Conservation (phyloP, 2,888 invertebrate species). For the Galeopsomyia nigrocyanea region DNA sequence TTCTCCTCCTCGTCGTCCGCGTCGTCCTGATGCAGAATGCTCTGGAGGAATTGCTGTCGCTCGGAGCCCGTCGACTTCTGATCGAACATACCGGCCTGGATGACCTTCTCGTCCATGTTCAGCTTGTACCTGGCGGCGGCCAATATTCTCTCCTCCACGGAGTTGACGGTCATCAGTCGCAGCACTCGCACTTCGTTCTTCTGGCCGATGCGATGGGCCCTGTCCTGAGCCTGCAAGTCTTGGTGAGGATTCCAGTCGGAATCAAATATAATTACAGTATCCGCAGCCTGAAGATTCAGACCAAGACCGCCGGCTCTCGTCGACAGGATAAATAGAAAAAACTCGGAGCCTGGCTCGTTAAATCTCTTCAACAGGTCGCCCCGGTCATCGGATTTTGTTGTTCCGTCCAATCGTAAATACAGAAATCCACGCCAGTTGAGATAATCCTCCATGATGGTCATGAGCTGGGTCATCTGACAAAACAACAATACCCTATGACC, state of each 20-base stretch:
- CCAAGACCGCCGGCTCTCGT: constrained; percentile 99
- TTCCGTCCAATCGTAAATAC: constrained; percentile 96
- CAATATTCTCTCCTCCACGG: constrained; percentile 97
- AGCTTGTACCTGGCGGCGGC: constrained; percentile 98
- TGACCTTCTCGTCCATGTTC: constrained; percentile 99
- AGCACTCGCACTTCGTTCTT: constrained; percentile 98
- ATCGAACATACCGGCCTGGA: constrained; percentile 99
- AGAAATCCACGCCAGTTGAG: constrained; percentile 90
- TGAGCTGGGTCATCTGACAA: constrained; percentile 99
- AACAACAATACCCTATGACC: constrained; percentile 96
- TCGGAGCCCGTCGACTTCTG: constrained; percentile 98
- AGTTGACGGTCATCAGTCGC: constrained; percentile 98
- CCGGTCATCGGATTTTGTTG: constrained; percentile 98
- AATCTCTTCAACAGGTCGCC: constrained; percentile 94
- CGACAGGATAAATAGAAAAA: constrained; percentile 95
- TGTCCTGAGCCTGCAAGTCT: constrained; percentile 99
- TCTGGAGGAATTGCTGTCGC: constrained; percentile 95
- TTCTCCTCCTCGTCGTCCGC: constrained; percentile 96
- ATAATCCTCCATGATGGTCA: constrained; percentile 99
- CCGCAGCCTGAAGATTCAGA: constrained; percentile 97
- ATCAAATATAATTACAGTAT: constrained; percentile 99
- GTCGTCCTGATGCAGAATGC: constrained; percentile 94
- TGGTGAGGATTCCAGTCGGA: constrained; percentile 99
- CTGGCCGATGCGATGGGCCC: constrained; percentile 99
- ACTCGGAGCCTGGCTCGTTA: constrained; percentile 90